These are phyloP conservation scores for Ceratitis capitata DNA, from an alignment of 1,140 invertebrate genomes.

Conservation along the genomic window DNA sequence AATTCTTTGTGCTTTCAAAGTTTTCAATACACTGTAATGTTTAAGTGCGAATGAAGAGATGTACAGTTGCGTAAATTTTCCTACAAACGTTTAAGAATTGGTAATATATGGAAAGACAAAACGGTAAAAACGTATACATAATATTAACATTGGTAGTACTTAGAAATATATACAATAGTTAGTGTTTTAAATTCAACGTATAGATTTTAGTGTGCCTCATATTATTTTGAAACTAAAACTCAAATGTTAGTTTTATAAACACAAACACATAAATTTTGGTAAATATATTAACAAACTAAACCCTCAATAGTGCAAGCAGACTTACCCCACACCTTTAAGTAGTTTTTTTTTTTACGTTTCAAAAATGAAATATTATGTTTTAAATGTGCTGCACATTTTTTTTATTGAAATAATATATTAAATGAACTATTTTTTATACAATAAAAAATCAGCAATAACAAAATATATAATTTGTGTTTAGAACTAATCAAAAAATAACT, in stretches of 20 bases:
- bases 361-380: constrained; percentile 27
- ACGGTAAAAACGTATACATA: too few relatives aligned
- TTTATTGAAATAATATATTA: constrained; percentile 36
- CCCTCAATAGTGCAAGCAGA: constrained; percentile 11
- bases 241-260: not conserved
- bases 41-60: too few relatives aligned
- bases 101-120: too few relatives aligned
- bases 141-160: too few relatives aligned
- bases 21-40: too few relatives aligned
- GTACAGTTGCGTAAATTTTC: too few relatives aligned
- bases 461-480: constrained; percentile 17
- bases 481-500: constrained; percentile 14
- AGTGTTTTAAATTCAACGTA: too few relatives aligned
- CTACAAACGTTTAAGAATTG: too few relatives aligned
- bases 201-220: too few relatives aligned
- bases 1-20: too few relatives aligned
- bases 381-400: constrained; percentile 28
- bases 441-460: constrained; percentile 5
- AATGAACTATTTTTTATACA: constrained; percentile 24
- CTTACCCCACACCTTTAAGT: not conserved
- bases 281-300: not conserved
- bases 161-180: too few relatives aligned
- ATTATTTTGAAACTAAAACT: too few relatives aligned
- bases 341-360: not conserved
- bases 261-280: not conserved